Base-by-base conservation (phyloP, 2,113 vertebrate genomes). In the Penelope pileata region DNA sequence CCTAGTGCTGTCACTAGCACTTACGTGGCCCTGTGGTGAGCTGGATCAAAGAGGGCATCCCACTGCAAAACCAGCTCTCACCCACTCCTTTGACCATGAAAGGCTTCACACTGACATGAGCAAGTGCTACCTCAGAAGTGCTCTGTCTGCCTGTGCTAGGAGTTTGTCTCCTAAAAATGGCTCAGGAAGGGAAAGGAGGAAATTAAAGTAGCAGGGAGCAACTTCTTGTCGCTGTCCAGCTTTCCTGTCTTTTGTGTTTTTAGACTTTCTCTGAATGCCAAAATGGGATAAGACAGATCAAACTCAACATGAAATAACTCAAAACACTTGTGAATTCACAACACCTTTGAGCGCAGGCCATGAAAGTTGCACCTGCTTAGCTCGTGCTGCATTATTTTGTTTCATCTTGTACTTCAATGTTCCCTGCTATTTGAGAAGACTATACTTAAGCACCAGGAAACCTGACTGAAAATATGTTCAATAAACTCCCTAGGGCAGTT, bases 31-130 rank as follows among this genome's bases (percentile, higher is more conserved):
- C 76, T 92, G 86, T 86, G 95, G 88, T 42, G 9, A 81, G 47
- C 47, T 47, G 92, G 60, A 95, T 95, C 59, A 93, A 93, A 96
- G 70, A 54, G 40, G 17, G 38, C 24, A 74, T 87, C 73, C 88
- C 73, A 24, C 4, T 43, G 60, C 27, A 67, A 36, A 68, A 51
- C 59, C 48, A 86, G 77, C 42, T 80, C 42, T 90, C 50, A 77
- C 38, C 64, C 63, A 54, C 54, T 88, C 34, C 36, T 78, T 22
- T 78, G 47, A 63, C 76, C 68, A 14, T 36, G 64, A 60, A 81
- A 79, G 85, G 15, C 51, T 88, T 56, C 13, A 15, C 30, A 21
- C 8, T 19, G 50, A 29, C 63, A 43, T 3, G 59, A 86, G 26
- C 42, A 83, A 88, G 47, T 30, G 47, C 72, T 87, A 7, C 47